A percentile compares a stretch with the other conserved stretches of the same genome.
Evolutionary conservation across 2,113 vertebrate species (phyloP).

Genomic region (Caloenas nicobarica): DNA sequence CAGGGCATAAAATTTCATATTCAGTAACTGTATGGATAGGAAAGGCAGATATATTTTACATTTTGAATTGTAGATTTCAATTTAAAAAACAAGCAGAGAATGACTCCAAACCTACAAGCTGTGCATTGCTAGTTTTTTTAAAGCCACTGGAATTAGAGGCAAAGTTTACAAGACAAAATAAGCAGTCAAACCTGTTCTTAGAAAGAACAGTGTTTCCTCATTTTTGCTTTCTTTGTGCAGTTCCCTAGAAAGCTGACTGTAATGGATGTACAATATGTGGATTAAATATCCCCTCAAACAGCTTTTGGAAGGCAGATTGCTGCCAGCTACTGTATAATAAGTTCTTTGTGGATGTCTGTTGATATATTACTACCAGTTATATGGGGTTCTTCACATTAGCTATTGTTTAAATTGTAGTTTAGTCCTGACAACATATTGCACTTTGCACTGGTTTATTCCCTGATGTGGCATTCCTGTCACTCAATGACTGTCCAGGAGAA

Average conservation of each 20-base stretch:
- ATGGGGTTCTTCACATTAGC: neutral
- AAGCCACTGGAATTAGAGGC: neutral
- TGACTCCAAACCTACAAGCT: neutral
- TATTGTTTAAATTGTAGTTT: neutral
- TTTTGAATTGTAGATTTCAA: neutral
- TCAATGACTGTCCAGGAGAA: neutral
- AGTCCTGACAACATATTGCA: neutral
- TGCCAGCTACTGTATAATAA: neutral
- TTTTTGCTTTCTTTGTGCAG: neutral
- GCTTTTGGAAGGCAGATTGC: neutral
- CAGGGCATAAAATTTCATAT: neutral
- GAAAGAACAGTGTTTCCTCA: neutral
- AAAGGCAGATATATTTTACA: neutral
- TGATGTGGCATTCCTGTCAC: neutral
- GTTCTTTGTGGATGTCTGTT: neutral
- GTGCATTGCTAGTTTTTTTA: neutral
- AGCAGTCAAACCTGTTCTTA: neutral
- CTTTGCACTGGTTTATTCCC: neutral
- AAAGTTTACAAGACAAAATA: neutral
- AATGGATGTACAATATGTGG: accelerated
- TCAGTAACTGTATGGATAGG: neutral
- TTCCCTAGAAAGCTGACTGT: neutral
- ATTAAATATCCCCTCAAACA: neutral
- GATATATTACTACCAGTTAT: neutral
- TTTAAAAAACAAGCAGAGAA: neutral